phyloP scores from a whole-genome alignment of 92 coral and sea anemone species.

The Diadumene lineata region DNA sequence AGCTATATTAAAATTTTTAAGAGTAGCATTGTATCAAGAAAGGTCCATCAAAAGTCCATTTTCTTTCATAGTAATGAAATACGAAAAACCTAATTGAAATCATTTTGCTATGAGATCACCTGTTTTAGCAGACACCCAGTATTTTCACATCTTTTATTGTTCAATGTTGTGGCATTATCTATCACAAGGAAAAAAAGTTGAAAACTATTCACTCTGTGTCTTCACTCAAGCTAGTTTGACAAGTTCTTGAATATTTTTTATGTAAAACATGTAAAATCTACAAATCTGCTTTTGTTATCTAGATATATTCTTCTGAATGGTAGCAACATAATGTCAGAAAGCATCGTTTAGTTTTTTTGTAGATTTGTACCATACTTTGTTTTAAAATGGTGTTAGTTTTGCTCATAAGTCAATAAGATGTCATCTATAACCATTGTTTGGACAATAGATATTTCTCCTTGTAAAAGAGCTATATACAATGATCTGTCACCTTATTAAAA shows the following conservation, averaged over 20 bases:
- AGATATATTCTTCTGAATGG: too few relatives aligned
- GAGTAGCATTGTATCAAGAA: not conserved
- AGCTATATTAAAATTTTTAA: not conserved
- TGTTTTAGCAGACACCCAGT: not conserved
- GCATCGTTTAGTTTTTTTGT: too few relatives aligned
- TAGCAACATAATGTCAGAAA: too few relatives aligned
- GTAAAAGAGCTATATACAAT: not conserved
- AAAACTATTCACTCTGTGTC: too few relatives aligned
- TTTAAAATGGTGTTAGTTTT: not conserved
- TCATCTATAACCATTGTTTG: not conserved
- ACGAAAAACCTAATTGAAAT: not conserved
- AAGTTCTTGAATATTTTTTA: not conserved
- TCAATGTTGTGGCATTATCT: not conserved
- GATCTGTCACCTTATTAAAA: not conserved
- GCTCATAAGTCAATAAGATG: not conserved
- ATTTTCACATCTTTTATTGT: not conserved
- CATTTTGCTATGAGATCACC: not conserved
- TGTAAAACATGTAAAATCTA: not conserved
- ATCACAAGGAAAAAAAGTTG: too few relatives aligned
- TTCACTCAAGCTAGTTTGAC: not conserved
- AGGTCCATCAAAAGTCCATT: not conserved
- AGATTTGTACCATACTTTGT: too few relatives aligned
- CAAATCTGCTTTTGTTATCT: not conserved
- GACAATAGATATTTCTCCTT: slow-evolving; percentile 1
- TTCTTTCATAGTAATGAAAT: not conserved